Evolutionary conservation across 1,140 invertebrate species (phyloP).

Genomic region (Brachionus sp.): DNA sequence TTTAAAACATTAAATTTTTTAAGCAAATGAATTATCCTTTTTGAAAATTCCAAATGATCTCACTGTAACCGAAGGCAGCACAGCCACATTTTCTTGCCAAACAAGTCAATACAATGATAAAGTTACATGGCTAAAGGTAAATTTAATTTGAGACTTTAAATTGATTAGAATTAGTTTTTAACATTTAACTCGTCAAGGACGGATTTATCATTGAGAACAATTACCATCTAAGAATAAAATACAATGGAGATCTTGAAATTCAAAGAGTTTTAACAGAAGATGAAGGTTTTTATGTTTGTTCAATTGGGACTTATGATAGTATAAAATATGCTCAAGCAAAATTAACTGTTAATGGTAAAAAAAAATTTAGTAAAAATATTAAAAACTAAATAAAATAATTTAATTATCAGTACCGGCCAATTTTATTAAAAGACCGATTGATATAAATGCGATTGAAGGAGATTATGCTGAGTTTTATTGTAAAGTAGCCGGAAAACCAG

Average conservation of each 20-base stretch:
- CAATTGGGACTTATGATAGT: not conserved
- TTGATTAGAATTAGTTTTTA: not conserved
- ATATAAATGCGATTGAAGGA: not conserved
- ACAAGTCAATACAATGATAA: not conserved
- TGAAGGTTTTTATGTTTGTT: constrained; percentile 46
- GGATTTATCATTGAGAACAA: not conserved
- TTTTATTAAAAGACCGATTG: constrained; percentile 29
- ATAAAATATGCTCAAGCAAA: constrained; percentile 37
- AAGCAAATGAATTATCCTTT: not conserved
- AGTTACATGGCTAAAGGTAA: constrained; percentile 7
- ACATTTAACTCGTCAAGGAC: not conserved
- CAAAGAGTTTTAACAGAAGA: not conserved
- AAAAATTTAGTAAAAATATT: not conserved
- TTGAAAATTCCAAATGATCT: not conserved
- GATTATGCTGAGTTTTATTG: constrained; percentile 24
- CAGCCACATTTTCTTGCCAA: not conserved
- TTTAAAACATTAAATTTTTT: not conserved
- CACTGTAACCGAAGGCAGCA: not conserved
- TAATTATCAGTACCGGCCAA: not conserved
- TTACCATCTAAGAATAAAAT: not conserved
- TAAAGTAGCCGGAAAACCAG: not conserved
- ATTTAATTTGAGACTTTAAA: not conserved
- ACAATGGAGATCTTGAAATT: constrained; percentile 28
- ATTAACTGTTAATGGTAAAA: constrained; percentile 11
- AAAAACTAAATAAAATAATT: not conserved